Conservation (phyloP, 2,797 vertebrate genomes). For the Falco peregrinus region DNA sequence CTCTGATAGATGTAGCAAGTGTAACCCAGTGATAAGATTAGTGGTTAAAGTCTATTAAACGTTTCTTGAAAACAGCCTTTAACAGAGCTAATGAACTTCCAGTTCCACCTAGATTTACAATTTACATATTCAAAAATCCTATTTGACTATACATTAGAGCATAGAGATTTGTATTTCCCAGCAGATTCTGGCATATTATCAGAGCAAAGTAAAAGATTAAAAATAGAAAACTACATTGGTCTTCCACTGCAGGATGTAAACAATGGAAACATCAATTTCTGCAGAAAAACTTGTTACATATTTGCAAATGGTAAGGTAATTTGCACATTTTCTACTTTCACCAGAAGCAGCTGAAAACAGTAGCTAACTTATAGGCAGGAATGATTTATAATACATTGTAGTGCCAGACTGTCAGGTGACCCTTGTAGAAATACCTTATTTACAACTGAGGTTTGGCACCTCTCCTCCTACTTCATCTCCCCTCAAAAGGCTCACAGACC, state of each 20-base stretch:
- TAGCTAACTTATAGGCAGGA: background rate
- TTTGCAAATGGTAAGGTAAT: background rate
- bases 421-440: background rate
- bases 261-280: background rate
- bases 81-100: background rate
- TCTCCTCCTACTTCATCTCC: background rate
- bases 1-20: background rate
- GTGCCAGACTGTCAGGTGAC: background rate
- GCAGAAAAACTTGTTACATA: background rate
- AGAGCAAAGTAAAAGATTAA: background rate
- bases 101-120: background rate
- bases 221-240: background rate
- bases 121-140: background rate
- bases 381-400: background rate
- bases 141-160: background rate
- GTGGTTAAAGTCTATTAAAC: background rate
- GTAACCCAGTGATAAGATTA: slow-evolving; percentile 32
- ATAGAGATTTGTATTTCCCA: background rate
- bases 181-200: background rate
- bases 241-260: background rate
- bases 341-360: background rate
- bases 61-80: background rate
- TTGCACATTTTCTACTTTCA: background rate
- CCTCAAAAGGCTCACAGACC: background rate
- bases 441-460: background rate